A percentile compares a stretch with the other conserved stretches of the same genome.
These are phyloP conservation scores for Apeira syringaria DNA, from an alignment of 2,888 invertebrate species.

Conservation along the genomic window DNA sequence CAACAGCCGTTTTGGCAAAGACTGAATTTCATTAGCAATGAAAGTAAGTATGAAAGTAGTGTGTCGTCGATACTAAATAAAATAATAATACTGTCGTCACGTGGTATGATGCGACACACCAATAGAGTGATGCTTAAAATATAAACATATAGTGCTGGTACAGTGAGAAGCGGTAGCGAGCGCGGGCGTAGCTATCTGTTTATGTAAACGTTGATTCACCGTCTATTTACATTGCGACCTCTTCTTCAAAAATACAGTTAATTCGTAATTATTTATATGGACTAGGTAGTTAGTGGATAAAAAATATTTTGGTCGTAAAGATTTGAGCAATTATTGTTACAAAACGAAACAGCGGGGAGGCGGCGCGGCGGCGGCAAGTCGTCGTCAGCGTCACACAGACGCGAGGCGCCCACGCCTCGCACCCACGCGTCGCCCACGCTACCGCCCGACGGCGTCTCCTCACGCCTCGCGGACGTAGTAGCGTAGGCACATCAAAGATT, in stretches of 20 bases:
- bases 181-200: conserved; percentile 58
- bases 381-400: conserved; percentile 49
- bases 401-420: conserved; percentile 36
- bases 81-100: conserved; percentile 42
- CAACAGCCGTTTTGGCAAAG: no score
- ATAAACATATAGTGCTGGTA: conserved; percentile 33
- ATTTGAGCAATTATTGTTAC: no score
- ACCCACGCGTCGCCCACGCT: conserved; percentile 13
- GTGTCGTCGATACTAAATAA: conserved; percentile 3
- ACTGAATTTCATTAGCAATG: conserved; percentile 1
- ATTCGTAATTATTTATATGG: no score
- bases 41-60: no score
- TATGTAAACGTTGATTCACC: no score
- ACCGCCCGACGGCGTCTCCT: conserved; percentile 40
- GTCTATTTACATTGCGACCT: no score
- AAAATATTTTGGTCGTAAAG: no score
- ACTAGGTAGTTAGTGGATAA: no score
- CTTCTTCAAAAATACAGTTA: no score
- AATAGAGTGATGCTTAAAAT: conserved; percentile 14
- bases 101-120: conserved; percentile 38
- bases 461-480: conserved; percentile 38
- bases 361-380: no score
- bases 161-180: conserved; percentile 49
- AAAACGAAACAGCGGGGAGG: no score
- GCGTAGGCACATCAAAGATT: conserved; percentile 29